A percentile compares a stretch with the other conserved stretches of the same genome.
These are phyloP conservation scores for Megalonaias nervosa DNA, from an alignment of 1,140 invertebrate genomes.

Conservation along the genomic window DNA sequence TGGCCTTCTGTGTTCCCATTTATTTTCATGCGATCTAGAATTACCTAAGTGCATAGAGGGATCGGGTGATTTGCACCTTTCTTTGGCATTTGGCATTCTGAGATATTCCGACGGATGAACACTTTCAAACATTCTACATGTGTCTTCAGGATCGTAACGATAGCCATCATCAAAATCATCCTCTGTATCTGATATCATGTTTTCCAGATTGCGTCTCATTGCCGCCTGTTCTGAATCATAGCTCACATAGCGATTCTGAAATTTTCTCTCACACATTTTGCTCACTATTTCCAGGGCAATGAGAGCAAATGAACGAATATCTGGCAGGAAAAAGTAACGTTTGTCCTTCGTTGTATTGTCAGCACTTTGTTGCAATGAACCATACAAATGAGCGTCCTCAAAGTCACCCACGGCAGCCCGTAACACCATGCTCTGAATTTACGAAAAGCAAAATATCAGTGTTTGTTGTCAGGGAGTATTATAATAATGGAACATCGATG, in stretches of 20 bases:
- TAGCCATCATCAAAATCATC: conserved; percentile 36
- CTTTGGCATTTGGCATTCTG: neutral
- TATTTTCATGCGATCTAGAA: conserved; percentile 19
- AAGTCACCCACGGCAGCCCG: conserved; percentile 64
- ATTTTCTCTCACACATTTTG: conserved; percentile 53
- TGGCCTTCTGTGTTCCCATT: conserved; percentile 9
- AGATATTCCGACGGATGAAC: conserved; percentile 1
- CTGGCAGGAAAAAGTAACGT: conserved; percentile 61
- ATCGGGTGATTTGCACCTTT: conserved; percentile 5
- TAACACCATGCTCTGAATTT: conserved; percentile 57
- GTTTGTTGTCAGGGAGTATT: too few species aligned
- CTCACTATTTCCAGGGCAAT: conserved; percentile 59
- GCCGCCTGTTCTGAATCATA: conserved; percentile 31
- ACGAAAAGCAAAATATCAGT: conserved; percentile 17
- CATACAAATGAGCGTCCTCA: conserved; percentile 61
- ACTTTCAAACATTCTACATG: conserved; percentile 27
- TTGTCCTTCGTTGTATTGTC: conserved; percentile 47
- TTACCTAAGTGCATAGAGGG: neutral
- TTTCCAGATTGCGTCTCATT: conserved; percentile 17
- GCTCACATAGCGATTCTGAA: conserved; percentile 28
- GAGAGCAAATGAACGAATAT: conserved; percentile 63
- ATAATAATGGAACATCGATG: too few species aligned
- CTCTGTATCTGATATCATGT: conserved; percentile 25
- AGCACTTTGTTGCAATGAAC: conserved; percentile 57
- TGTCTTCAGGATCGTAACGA: conserved; percentile 34